Conservation (phyloP, 1,140 invertebrate species). For the Diorhabda carinulata region DNA sequence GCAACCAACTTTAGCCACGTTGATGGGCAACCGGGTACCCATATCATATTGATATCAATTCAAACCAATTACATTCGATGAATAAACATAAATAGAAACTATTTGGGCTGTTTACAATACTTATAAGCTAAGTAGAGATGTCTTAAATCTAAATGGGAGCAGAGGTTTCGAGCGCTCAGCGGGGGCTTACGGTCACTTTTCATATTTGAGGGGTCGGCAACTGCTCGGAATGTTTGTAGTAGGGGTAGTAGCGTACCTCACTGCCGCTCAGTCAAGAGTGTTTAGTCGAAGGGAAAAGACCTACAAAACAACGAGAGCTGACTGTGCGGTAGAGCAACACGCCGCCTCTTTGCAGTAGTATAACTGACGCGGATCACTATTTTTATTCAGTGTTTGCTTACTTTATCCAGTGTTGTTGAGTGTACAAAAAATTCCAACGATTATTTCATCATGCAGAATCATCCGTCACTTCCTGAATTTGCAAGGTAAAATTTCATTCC, state of each 20-base stretch:
- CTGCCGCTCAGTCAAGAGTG: too few relatives aligned
- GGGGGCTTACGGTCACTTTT: background rate
- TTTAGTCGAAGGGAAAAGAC: too few relatives aligned
- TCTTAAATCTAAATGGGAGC: too few relatives aligned
- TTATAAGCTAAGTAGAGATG: too few relatives aligned
- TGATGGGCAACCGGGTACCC: background rate
- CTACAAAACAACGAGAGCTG: background rate
- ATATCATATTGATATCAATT: background rate
- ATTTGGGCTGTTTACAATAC: too few relatives aligned
- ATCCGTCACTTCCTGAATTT: background rate
- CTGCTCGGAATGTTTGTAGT: too few relatives aligned
- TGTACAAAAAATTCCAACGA: background rate
- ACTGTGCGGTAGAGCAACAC: background rate
- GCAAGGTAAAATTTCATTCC: background rate
- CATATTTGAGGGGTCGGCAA: background rate
- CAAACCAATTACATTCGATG: background rate
- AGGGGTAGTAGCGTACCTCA: too few relatives aligned
- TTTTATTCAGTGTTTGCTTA: background rate
- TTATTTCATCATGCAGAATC: background rate
- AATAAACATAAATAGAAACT: background rate
- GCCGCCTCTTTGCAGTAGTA: too few relatives aligned
- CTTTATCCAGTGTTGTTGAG: background rate
- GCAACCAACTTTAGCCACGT: background rate
- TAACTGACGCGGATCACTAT: background rate
- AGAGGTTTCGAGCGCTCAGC: background rate